Conservation (phyloP, 2,113 vertebrate genomes). For the Xiphorhynchus elegans region DNA sequence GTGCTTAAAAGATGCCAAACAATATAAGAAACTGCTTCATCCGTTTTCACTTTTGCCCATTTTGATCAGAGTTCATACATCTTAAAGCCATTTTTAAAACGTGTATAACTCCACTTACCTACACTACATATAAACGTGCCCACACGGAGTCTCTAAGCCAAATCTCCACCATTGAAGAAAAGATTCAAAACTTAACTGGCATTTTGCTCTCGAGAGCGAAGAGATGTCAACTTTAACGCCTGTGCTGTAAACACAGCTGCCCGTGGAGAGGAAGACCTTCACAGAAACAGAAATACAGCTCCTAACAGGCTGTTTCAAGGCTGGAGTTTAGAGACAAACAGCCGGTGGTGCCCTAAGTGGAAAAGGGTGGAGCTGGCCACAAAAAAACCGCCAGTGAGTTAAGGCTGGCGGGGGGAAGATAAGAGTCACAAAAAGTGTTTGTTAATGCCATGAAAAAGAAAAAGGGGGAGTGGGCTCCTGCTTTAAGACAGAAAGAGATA, state of each 20-base stretch:
- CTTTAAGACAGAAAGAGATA: neutral
- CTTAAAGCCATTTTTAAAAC: neutral
- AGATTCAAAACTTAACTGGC: constrained; percentile 46
- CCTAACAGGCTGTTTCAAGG: neutral
- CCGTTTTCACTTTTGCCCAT: neutral
- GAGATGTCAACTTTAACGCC: neutral
- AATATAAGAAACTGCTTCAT: neutral
- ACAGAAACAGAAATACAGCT: accelerated
- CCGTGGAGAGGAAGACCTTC: neutral
- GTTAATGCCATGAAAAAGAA: neutral
- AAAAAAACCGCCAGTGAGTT: constrained; percentile 49
- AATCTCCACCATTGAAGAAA: neutral
- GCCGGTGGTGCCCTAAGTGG: neutral
- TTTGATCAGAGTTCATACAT: neutral
- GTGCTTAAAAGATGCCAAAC: neutral
- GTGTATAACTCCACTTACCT: neutral
- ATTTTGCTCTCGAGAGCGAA: neutral
- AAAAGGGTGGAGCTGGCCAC: constrained; percentile 60
- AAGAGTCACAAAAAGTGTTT: constrained; percentile 37
- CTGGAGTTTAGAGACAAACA: constrained; percentile 39
- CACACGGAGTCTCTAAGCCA: neutral
- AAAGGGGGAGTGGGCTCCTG: neutral
- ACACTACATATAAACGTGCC: accelerated
- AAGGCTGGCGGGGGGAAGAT: constrained; percentile 36
- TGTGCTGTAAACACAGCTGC: neutral